A percentile compares a stretch with the other conserved stretches of the same genome.
Evolutionary conservation across 2,113 vertebrate genomes (phyloP).

Genomic region (Pterophyllum scalare): DNA sequence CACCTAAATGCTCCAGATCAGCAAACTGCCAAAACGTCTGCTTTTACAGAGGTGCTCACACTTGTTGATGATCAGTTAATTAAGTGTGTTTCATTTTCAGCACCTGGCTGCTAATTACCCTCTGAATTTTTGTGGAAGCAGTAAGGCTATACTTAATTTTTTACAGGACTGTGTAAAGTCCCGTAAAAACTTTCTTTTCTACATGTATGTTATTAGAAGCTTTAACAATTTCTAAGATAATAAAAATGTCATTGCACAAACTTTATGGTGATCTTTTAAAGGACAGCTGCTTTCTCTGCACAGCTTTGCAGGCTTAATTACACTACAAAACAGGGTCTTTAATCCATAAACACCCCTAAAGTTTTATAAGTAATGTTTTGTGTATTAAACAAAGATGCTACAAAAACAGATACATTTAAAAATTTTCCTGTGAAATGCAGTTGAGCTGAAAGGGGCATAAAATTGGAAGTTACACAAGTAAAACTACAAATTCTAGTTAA

Average conservation of each 20-base stretch:
- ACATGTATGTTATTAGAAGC: too few relatives aligned
- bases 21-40: neutral
- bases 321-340: rapidly evolving
- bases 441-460: neutral
- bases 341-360: neutral
- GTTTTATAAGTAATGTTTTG: neutral
- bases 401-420: too few relatives aligned
- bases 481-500: neutral
- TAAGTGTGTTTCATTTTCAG: neutral
- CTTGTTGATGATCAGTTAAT: neutral
- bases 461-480: neutral
- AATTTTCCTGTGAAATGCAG: neutral
- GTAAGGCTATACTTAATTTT: neutral
- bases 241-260: neutral
- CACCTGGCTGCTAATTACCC: neutral
- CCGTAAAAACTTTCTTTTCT: neutral
- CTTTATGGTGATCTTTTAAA: neutral
- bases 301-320: neutral
- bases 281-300: neutral
- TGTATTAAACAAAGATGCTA: neutral
- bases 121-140: neutral
- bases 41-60: neutral
- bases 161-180: neutral
- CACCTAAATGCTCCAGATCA: neutral
- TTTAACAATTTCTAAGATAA: neutral